These are phyloP conservation scores for Centropus unirufus DNA, from an alignment of 2,113 vertebrate genomes.

Conservation along the genomic window DNA sequence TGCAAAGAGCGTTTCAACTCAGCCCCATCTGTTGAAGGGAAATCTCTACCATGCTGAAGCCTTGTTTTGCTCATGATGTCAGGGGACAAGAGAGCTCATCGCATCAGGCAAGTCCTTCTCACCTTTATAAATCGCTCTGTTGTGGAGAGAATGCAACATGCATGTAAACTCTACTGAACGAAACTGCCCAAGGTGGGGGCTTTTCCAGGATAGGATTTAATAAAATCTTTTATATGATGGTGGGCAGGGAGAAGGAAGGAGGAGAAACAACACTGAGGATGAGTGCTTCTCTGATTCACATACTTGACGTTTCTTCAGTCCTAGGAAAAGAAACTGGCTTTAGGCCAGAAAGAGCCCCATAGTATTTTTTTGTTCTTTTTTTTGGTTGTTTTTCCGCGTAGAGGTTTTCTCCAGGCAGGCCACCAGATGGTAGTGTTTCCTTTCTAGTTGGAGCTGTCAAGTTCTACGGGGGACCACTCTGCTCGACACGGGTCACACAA, in stretches of 20 bases:
- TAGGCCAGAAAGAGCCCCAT: neutral
- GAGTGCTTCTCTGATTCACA: accelerated
- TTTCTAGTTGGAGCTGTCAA: constrained; percentile 23
- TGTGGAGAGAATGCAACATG: neutral
- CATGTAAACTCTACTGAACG: neutral
- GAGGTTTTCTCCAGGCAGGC: neutral
- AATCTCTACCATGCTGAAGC: neutral
- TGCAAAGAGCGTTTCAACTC: neutral
- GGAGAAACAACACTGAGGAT: neutral
- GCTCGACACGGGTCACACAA: constrained; percentile 53
- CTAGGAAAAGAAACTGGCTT: neutral
- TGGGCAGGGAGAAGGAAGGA: too few species aligned
- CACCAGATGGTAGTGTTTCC: constrained; percentile 80
- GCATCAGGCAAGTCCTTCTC: neutral
- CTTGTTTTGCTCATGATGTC: accelerated
- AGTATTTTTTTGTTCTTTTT: neutral
- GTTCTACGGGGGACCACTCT: neutral
- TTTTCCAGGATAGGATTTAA: neutral
- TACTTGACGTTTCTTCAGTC: neutral
- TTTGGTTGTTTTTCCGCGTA: too few species aligned
- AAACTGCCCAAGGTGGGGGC: neutral
- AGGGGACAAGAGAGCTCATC: neutral
- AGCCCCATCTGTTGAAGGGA: neutral
- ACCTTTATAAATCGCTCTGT: neutral
- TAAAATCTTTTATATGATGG: accelerated